Conservation (phyloP, 2,888 invertebrate species). For the Homarus gammarus region DNA sequence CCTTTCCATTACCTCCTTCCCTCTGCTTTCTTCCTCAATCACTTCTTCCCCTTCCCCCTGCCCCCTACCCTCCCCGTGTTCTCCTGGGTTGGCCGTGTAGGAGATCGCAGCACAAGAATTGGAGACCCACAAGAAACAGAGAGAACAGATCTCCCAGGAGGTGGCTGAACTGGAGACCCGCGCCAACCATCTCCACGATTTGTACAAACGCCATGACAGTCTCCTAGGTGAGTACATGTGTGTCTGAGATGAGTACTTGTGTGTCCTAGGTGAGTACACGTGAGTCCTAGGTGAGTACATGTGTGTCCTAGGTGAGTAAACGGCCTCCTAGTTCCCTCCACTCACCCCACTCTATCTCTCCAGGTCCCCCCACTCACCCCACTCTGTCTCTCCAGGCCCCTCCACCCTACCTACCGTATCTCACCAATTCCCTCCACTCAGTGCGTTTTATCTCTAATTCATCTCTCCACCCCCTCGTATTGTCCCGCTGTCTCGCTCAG, state of each 20-base stretch:
- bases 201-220: slow-evolving; percentile 80
- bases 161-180: slow-evolving; percentile 76
- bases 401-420: too few species aligned
- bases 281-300: background rate
- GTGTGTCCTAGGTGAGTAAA: background rate
- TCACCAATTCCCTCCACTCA: too few species aligned
- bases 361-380: too few species aligned
- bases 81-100: slow-evolving; percentile 69
- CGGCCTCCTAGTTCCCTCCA: background rate
- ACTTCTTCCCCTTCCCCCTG: background rate
- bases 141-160: slow-evolving; percentile 76
- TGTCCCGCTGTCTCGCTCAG: background rate
- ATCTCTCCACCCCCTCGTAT: background rate
- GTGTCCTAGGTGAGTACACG: background rate
- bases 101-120: slow-evolving; percentile 77
- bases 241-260: background rate
- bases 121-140: slow-evolving; percentile 75
- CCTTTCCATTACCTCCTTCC: background rate
- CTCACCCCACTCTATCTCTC: too few species aligned
- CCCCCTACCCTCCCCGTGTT: background rate
- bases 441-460: too few species aligned
- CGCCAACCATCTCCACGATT: slow-evolving; percentile 79
- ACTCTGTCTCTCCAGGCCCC: too few species aligned
- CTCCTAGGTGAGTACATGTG: slow-evolving; percentile 79
- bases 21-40: background rate